phyloP scores from a whole-genome alignment of 2,113 vertebrate species.

The Platysternon megacephalum region DNA sequence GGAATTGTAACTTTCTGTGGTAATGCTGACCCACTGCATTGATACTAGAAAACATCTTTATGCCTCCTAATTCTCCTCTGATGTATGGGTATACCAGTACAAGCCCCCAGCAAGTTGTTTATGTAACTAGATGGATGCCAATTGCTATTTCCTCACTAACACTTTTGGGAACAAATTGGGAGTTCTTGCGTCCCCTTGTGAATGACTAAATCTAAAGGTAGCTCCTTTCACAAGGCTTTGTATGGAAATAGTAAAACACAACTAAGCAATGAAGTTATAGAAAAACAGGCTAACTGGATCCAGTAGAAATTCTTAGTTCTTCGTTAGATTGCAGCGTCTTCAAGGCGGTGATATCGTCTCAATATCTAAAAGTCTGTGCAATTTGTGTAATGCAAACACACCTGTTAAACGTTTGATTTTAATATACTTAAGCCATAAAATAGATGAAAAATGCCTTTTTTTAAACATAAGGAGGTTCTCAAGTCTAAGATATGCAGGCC shows the following conservation, averaged over 20 bases:
- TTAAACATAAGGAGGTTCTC: not conserved
- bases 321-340: too few relatives aligned
- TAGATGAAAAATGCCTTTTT: not conserved
- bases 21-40: not conserved
- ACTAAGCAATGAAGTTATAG: not conserved
- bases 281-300: not conserved
- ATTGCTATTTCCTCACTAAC: not conserved
- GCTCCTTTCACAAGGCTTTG: not conserved
- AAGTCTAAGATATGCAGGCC: not conserved
- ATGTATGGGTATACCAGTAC: not conserved
- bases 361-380: not conserved
- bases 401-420: not conserved
- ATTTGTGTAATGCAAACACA: not conserved
- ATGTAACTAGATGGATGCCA: not conserved
- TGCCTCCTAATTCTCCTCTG: not conserved
- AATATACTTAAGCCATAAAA: not conserved
- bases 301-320: not conserved
- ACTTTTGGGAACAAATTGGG: not conserved
- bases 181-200: not conserved
- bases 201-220: not conserved
- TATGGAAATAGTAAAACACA: not conserved
- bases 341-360: not conserved
- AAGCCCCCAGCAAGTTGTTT: not conserved
- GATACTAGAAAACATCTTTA: not conserved
- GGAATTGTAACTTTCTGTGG: not conserved